These are phyloP conservation scores for Chelidonichthys spinosus DNA, from an alignment of 2,797 vertebrate genomes.

Conservation along the genomic window DNA sequence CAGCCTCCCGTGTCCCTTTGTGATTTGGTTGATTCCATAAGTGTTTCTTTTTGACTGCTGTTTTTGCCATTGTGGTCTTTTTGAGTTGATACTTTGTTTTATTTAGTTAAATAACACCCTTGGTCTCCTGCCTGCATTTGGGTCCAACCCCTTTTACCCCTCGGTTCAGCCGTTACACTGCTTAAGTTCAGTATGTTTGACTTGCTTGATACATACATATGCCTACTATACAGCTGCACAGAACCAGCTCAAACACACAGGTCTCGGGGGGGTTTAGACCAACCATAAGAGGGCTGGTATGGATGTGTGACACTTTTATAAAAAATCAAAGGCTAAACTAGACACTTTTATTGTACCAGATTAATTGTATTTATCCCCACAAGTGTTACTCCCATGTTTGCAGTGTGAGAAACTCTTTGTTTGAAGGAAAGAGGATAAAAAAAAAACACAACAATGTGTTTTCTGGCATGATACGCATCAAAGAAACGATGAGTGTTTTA, in stretches of 20 bases:
- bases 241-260: background rate
- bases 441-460: background rate
- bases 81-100: too few species aligned
- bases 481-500: conserved; percentile 13
- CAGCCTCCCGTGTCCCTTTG: too few species aligned
- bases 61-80: too few species aligned
- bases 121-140: too few species aligned
- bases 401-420: background rate
- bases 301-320: background rate
- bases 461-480: background rate
- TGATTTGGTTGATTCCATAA: too few species aligned
- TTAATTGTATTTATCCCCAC: background rate
- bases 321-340: background rate
- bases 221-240: background rate
- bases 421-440: background rate
- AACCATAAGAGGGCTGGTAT: background rate
- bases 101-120: too few species aligned
- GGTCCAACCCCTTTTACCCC: too few species aligned
- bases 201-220: background rate
- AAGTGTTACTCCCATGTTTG: background rate
- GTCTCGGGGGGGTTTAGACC: background rate
- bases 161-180: too few species aligned
- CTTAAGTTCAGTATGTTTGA: background rate
- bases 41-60: too few species aligned
- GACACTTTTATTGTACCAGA: background rate